Base-by-base conservation (phyloP, 35 echinoderm and acorn worm genomes). In the Holothuria glaberrima region DNA sequence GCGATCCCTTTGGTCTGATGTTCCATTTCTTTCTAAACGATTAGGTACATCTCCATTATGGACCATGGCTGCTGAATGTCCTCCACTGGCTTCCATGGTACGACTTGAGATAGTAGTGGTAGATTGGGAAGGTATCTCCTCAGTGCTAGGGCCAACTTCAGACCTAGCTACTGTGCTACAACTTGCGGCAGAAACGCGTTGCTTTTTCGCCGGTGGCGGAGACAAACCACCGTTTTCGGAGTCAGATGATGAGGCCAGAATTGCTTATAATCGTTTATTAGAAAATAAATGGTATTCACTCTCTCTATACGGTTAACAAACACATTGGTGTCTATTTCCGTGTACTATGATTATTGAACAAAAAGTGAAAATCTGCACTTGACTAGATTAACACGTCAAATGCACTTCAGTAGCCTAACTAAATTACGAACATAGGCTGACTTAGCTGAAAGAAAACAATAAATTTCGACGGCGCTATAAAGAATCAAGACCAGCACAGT, bases 181-280 rank as follows among this genome's bases (percentile, higher is more conserved):
- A 92, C 78, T 91, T 68, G 95, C 90, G 79, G 89, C 90, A 83
- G 93, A 91, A 91, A 98, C 86, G 86, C 96, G 96, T 94, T 98
- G 96, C 91, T 98, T 98, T 91, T 98, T 98, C 88, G 92, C 93
- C 96, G 96, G 96, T 98, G 96, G 96, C 93, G 96, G 96, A 98
- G 96, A 98, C 96, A 98, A 92, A 83, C 96, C 96, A 98, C 96
- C 96, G 96, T 89, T 98, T 70, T 98, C 96, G 68, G 96, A 98
- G 91, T 98, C 96, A 71, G 96, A 98, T 81, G 96, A 98, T 75
- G 96, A 98, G 93, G 93, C 96, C 96, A 98, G 96, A 89, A 92
- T 98, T 98, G 96, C 96, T 84, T 58, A 38, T 84, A 84, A 84
- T 28, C 21, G 30, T 63, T 54, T 34, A 36, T 17, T n/a, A 62